Percentiles rank a stretch among this genome's conserved stretches.
Evolutionary conservation across 2,888 invertebrate species (phyloP).

Genomic region (Celastrina argiolus): DNA sequence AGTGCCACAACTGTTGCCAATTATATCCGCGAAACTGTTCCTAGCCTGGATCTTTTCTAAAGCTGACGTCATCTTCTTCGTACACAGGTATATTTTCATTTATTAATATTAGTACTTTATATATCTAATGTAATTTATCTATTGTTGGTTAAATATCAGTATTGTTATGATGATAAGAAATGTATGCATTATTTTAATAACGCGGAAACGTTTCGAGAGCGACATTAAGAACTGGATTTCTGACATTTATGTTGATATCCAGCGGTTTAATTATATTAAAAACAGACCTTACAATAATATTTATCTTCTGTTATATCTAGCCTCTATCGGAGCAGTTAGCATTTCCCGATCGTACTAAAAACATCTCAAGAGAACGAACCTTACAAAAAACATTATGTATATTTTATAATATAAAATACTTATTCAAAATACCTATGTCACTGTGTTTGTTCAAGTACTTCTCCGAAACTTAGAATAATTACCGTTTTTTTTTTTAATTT

Average conservation of each 20-base stretch:
- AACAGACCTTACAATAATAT: neutral
- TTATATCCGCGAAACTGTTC: constrained; percentile 74
- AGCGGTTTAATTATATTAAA: neutral
- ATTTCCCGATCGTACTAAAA: no score
- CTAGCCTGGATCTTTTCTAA: constrained; percentile 81
- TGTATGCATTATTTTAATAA: neutral
- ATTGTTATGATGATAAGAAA: neutral
- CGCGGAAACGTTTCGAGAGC: neutral
- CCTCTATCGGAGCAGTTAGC: no score
- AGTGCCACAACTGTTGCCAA: constrained; percentile 53
- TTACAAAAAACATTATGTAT: no score
- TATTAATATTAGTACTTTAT: constrained; percentile 11
- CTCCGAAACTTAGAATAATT: no score
- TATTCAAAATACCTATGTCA: no score
- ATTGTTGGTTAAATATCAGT: neutral
- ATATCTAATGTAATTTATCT: no score
- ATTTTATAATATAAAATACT: no score
- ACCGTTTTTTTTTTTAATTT: no score
- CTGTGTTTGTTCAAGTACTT: no score
- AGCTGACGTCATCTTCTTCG: constrained; percentile 78
- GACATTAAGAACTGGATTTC: constrained; percentile 5
- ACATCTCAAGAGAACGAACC: no score
- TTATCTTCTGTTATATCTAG: neutral
- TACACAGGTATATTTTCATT: constrained; percentile 79
- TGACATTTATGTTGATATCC: neutral